A percentile compares a stretch with the other conserved stretches of the same genome.
These are phyloP conservation scores for Hesperia comma DNA, from an alignment of 2,888 invertebrate genomes.

Conservation along the genomic window DNA sequence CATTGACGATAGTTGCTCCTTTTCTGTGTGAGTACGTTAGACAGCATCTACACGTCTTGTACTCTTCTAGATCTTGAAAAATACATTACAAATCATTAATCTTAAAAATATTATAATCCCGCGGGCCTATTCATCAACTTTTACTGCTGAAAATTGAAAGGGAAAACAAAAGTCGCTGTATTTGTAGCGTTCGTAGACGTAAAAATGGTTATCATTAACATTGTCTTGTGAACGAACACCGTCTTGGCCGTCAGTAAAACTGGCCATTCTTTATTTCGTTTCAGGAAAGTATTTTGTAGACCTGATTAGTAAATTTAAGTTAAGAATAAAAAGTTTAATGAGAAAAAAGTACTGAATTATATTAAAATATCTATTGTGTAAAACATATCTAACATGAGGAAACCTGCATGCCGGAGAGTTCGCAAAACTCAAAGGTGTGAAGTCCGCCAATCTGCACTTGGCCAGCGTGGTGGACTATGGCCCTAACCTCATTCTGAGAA, in stretches of 20 bases:
- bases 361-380: too few relatives aligned
- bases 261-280: conserved; percentile 51
- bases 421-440: too few relatives aligned
- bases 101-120: conserved; percentile 33
- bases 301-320: not conserved
- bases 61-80: too few relatives aligned
- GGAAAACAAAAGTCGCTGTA: conserved; percentile 42
- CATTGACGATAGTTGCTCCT: too few relatives aligned
- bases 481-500: too few relatives aligned
- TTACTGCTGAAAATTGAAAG: conserved; percentile 46
- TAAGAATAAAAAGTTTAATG: not conserved
- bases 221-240: conserved; percentile 56
- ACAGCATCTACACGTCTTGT: too few relatives aligned
- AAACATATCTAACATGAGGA: too few relatives aligned
- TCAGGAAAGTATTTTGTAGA: conserved; percentile 12
- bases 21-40: too few relatives aligned
- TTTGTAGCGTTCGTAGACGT: conserved; percentile 44
- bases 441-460: too few relatives aligned
- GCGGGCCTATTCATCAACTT: conserved; percentile 48
- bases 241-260: conserved; percentile 52
- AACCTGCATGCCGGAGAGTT: too few relatives aligned
- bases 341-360: too few relatives aligned
- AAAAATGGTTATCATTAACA: conserved; percentile 61
- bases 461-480: too few relatives aligned
- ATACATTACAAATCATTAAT: not conserved